Evolutionary conservation across 2,797 vertebrate genomes (phyloP).

Genomic region (Esox masquinongy): DNA sequence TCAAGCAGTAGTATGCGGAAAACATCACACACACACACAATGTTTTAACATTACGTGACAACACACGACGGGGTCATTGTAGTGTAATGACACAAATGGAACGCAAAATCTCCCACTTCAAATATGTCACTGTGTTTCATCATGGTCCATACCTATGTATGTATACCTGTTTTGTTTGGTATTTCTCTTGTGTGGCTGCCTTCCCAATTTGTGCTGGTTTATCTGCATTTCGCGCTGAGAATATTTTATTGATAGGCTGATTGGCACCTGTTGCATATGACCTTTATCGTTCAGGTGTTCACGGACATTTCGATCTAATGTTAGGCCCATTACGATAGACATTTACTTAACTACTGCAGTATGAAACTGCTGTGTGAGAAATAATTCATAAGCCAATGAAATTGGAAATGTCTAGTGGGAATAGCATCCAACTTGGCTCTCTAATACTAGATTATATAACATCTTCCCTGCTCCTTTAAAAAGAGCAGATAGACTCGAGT

Average conservation of each 20-base stretch:
- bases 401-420: neutral
- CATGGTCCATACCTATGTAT: neutral
- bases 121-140: neutral
- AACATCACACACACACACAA: conserved; percentile 11
- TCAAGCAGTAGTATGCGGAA: neutral
- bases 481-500: neutral
- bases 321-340: neutral
- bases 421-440: conserved; percentile 17
- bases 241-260: neutral
- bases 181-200: conserved; percentile 7
- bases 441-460: neutral
- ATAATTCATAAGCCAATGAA: neutral
- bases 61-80: neutral
- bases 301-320: neutral
- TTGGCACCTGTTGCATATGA: conserved; percentile 50
- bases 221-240: neutral
- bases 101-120: neutral
- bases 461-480: neutral
- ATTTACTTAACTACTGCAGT: neutral
- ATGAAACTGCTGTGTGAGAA: neutral
- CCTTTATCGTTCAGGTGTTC: conserved; percentile 24
- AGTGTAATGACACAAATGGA: conserved; percentile 3
- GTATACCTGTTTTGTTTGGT: neutral
- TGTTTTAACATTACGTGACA: neutral
- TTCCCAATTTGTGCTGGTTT: neutral